phyloP scores from a whole-genome alignment of 2,113 vertebrate species.

The Girardinichthys multiradiatus region DNA sequence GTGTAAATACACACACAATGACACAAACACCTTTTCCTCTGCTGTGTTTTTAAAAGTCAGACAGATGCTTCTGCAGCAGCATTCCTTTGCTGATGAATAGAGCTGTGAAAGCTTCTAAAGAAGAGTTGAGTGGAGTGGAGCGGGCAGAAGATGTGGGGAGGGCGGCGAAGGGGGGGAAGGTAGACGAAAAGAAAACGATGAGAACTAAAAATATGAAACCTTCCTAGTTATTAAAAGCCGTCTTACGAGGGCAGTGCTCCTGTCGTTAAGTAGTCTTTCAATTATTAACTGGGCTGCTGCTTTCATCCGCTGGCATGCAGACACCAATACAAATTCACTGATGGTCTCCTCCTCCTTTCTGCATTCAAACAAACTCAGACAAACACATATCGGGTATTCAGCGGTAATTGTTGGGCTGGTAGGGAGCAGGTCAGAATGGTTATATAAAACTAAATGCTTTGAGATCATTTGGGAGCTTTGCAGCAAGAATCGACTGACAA shows the following conservation, averaged over 20 bases:
- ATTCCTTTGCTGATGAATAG: constrained; percentile 55
- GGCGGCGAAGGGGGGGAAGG: not conserved
- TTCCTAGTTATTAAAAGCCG: constrained; percentile 73
- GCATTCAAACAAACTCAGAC: constrained; percentile 39
- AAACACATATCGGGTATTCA: constrained; percentile 35
- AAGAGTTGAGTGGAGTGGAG: constrained; percentile 21
- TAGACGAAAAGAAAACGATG: constrained; percentile 38
- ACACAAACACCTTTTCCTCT: constrained; percentile 42
- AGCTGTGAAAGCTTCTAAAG: constrained; percentile 49
- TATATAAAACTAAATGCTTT: constrained; percentile 54
- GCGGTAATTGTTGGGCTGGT: constrained; percentile 41
- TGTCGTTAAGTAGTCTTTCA: constrained; percentile 76
- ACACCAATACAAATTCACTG: constrained; percentile 32
- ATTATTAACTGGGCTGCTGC: constrained; percentile 68
- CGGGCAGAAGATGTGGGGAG: constrained; percentile 17
- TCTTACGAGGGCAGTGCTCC: constrained; percentile 63
- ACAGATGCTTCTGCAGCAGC: constrained; percentile 51
- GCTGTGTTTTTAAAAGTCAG: constrained; percentile 44
- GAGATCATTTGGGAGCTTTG: constrained; percentile 23
- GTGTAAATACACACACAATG: constrained; percentile 28
- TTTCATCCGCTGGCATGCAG: constrained; percentile 61
- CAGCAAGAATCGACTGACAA: constrained; percentile 25
- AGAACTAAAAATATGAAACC: constrained; percentile 67
- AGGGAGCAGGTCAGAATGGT: constrained; percentile 60
- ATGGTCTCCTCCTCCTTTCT: constrained; percentile 28